Base-by-base conservation (phyloP, 2,797 vertebrate species). In the Uromys caudimaculatus region DNA sequence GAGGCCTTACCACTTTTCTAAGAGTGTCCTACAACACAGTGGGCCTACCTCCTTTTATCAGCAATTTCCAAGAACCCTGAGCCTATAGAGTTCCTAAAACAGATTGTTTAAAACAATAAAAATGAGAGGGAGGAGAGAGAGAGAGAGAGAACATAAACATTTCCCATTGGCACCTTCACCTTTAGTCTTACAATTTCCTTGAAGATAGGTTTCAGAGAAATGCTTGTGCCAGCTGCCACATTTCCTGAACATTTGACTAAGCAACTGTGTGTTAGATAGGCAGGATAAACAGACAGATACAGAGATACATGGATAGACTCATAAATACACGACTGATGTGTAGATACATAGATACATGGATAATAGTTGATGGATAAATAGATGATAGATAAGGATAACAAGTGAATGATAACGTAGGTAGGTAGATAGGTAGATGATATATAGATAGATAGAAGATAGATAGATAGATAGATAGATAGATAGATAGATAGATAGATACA, bases 1-100 rank as follows among this genome's bases (percentile, higher is more conserved):
- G 47, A 96, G 93, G 90, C 73, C 83, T 90, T 95, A 91, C 67
- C 76, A 38, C 79, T 69, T 87, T 94, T 87, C 93, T 84, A 77
- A 92, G 85, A 89, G 78, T 47, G 12, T 69, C 85, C 60, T 84
- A 47, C 41, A 62, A 38, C 32, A 29, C 71, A 2, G 0, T 24
- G 35, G 41, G 71, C 56, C 27, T 44, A 41, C 44, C 24, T 76
- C 35, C 16, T 85, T 82, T 44, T 76, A 29, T 60, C 23, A 95
- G 88, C 35, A 27, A 69, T 73, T 94, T 89, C 69, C 52, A 84
- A 81, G 90, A 75, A 75, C 0, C 0, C 27, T 16, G 60, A 94
- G 47, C 76, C 85, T 41, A n/a, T 0, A 10, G 16, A 32, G 35
- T 85, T 90, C 76, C 76, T 87, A 81, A 92, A 96, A 92, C 12